Evolutionary conservation across 2,888 invertebrate species (phyloP).

Genomic region (Lithophane leautieri): DNA sequence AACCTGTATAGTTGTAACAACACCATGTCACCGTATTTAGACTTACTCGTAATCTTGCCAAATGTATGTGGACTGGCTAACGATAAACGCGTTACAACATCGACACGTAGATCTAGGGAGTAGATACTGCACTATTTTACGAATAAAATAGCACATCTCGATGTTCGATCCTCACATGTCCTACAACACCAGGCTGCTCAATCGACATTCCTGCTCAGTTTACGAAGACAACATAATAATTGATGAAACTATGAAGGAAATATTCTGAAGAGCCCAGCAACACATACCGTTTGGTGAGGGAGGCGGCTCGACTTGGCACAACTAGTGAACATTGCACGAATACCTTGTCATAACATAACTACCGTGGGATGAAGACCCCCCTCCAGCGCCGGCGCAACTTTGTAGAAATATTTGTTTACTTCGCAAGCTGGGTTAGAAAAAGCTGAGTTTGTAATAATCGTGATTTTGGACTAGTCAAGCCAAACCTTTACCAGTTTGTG

Average conservation of each 20-base stretch:
- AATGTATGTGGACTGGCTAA: not conserved
- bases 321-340: slow-evolving; percentile 52
- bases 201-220: slow-evolving; percentile 3
- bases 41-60: not conserved
- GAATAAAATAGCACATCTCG: not conserved
- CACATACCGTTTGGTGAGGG: slow-evolving; percentile 8
- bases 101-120: no score
- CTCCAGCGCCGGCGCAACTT: not conserved
- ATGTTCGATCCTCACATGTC: not conserved
- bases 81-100: not conserved
- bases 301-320: slow-evolving; percentile 28
- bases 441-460: not conserved
- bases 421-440: not conserved
- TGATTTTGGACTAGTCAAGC: slow-evolving; percentile 5
- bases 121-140: not conserved
- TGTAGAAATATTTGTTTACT: slow-evolving; percentile 15
- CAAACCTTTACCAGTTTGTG: not conserved
- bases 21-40: not conserved
- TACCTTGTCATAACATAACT: slow-evolving; percentile 33
- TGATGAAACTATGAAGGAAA: slow-evolving; percentile 46
- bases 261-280: slow-evolving; percentile 37
- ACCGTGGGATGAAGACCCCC: slow-evolving; percentile 4
- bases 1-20: not conserved
- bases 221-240: slow-evolving; percentile 30
- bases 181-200: not conserved